Base-by-base conservation (phyloP, 2,797 vertebrate genomes). In the Parambassis ranga region DNA sequence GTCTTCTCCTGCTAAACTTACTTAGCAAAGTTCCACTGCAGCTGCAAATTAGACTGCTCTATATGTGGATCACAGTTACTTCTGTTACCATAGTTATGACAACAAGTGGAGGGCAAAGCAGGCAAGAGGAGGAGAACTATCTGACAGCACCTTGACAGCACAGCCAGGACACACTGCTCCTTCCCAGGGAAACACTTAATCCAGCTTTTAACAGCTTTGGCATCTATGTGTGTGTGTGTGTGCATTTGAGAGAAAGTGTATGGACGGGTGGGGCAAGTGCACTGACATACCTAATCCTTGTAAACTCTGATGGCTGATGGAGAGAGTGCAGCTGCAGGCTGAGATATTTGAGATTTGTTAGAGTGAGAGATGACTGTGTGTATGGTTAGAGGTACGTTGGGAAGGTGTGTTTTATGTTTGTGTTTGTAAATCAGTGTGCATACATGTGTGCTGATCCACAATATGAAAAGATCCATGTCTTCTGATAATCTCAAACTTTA, bases 231-330 rank as follows among this genome's bases (percentile, higher is more conserved):
- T 10, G 30, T 46, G 50, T 46, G 66, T 71, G 71, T 79, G 74
- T 69, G 66, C 75, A 35, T 53, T 48, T 47, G 72, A 58, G 70
- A 20, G 65, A 79, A 65, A 68, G 46, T 35, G 68, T 60, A 61
- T 49, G 72, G 82, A 73, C 43, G 61, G 67, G 77, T 61, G 68
- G 53, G 58, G 66, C 77, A 31, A n/a, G 57, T 49, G 63, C 39
- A 55, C 82, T 89, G 90, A 91, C 89, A 91, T 82, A 79, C 75
- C 68, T 85, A 81, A 82, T 87, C 88, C 89, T 84, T 80, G 76
- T 90, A 90, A 92, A 90, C 79, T 88, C 82, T 79, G 67, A 79
- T 67, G 67, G 85, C 76, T 88, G 86, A 90, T 80, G 78, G 79
- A 83, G 71, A 72, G 66, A 65, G 83, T 86, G 75, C 89, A 92